Evolutionary conservation across 2,797 vertebrate genomes (phyloP).

Genomic region (Alcedo quadribrachys): DNA sequence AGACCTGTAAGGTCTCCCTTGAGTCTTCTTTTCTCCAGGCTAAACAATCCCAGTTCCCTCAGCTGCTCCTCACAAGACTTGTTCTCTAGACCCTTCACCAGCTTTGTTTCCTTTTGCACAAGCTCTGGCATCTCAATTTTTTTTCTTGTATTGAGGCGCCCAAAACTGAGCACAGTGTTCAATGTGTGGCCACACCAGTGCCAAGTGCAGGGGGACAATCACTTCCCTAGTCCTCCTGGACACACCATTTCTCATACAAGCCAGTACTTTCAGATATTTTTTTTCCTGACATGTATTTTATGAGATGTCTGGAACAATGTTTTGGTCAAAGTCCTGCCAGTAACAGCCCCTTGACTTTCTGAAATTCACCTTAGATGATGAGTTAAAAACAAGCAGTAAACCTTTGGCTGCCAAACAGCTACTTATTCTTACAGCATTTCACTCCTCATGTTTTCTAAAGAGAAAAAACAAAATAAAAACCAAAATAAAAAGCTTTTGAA

Average conservation of each 20-base stretch:
- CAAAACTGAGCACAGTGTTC: background rate
- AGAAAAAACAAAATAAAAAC: background rate
- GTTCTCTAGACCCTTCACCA: background rate
- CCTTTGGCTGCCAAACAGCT: background rate
- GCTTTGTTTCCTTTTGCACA: background rate
- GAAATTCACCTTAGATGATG: background rate
- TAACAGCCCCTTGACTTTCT: background rate
- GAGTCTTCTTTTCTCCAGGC: background rate
- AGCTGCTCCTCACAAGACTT: background rate
- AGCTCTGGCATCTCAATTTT: no score
- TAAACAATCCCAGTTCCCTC: background rate
- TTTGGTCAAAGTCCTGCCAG: conserved; percentile 2
- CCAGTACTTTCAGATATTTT: background rate
- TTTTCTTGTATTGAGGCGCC: background rate
- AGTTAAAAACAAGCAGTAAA: background rate
- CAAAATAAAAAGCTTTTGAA: background rate
- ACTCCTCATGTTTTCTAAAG: background rate
- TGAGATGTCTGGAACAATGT: background rate
- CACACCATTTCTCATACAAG: background rate
- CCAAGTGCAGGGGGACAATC: no score
- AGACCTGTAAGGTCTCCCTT: background rate
- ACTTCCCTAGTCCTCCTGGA: background rate
- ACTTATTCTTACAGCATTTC: background rate
- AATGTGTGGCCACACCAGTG: no score
- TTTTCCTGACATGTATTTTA: background rate